phyloP scores from a whole-genome alignment of 2,797 vertebrate genomes.

The Echiichthys vipera region DNA sequence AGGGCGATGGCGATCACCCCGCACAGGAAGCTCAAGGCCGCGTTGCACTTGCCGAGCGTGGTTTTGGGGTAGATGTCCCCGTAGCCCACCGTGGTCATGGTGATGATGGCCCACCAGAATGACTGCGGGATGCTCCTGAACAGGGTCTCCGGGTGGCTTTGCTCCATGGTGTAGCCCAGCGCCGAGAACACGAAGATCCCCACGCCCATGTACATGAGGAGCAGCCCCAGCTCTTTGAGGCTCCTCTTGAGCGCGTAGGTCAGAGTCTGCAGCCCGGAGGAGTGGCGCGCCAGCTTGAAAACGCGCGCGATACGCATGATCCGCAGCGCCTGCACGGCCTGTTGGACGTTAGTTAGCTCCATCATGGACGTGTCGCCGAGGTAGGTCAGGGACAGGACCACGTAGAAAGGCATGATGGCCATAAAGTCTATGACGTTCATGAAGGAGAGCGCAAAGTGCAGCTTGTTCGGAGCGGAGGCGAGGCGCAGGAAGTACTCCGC shows the following conservation, averaged over 20 bases:
- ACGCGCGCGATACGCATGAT: constrained; percentile 96
- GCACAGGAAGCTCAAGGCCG: constrained; percentile 96
- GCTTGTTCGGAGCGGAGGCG: constrained; percentile 91
- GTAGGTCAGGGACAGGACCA: constrained; percentile 92
- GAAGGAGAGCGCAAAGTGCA: constrained; percentile 91
- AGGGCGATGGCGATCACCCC: constrained; percentile 97
- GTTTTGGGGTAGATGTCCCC: constrained; percentile 99
- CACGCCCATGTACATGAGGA: constrained; percentile 97
- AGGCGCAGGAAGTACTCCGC: constrained; percentile 93
- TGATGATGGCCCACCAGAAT: constrained; percentile 99
- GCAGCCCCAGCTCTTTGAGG: constrained; percentile 95
- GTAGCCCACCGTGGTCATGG: constrained; percentile 98
- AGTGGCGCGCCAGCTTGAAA: constrained; percentile 97
- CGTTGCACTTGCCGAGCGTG: constrained; percentile 95
- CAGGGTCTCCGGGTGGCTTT: constrained; percentile 95
- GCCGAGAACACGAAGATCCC: constrained; percentile 98
- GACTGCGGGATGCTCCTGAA: constrained; percentile 98
- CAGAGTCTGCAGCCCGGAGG: constrained; percentile 94
- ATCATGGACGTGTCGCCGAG: constrained; percentile 92
- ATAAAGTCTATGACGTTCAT: constrained; percentile 96
- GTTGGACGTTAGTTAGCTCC: constrained; percentile 95
- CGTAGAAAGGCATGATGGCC: constrained; percentile 95
- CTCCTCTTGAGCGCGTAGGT: constrained; percentile 96
- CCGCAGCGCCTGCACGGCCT: constrained; percentile 94
- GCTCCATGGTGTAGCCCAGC: constrained; percentile 96